Evolutionary conservation across 2,113 vertebrate genomes (phyloP).

Genomic region (Xiphophorus maculatus): DNA sequence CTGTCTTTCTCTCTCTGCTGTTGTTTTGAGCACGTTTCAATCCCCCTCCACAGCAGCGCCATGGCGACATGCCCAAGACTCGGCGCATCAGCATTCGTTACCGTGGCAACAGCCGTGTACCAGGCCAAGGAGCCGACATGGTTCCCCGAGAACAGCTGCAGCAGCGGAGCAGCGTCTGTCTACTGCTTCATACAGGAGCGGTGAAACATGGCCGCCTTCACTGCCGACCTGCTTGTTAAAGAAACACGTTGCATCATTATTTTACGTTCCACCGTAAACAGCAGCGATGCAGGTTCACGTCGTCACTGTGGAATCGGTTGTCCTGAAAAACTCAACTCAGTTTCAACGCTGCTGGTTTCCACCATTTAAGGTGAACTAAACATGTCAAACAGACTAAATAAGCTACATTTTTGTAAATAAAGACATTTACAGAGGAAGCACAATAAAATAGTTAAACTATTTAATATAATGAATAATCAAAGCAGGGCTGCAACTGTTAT

Average conservation of each 20-base stretch:
- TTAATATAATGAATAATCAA: not conserved
- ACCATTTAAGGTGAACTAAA: not conserved
- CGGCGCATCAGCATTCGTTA: constrained; percentile 63
- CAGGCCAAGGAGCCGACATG: constrained; percentile 55
- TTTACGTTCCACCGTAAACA: too few species aligned
- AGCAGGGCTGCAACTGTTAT: not conserved
- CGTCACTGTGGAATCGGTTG: not conserved
- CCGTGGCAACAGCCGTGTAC: constrained; percentile 58
- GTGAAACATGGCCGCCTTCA: constrained; percentile 1
- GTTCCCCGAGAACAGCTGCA: constrained; percentile 51
- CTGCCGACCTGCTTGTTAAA: not conserved
- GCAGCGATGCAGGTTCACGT: not conserved
- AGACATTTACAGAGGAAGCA: not conserved
- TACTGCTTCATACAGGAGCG: constrained; percentile 24
- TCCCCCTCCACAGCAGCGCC: constrained; percentile 19
- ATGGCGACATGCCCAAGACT: constrained; percentile 35
- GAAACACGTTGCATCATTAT: not conserved
- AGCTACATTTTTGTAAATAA: not conserved
- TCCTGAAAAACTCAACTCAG: not conserved
- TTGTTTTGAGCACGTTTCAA: constrained; percentile 32
- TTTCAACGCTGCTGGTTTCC: not conserved
- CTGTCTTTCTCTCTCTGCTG: constrained; percentile 3
- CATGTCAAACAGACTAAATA: not conserved
- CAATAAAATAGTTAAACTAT: not conserved
- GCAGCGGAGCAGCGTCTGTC: constrained; percentile 35